Evolutionary conservation across 2,113 vertebrate genomes (phyloP).

Genomic region (Litocranius walleri): DNA sequence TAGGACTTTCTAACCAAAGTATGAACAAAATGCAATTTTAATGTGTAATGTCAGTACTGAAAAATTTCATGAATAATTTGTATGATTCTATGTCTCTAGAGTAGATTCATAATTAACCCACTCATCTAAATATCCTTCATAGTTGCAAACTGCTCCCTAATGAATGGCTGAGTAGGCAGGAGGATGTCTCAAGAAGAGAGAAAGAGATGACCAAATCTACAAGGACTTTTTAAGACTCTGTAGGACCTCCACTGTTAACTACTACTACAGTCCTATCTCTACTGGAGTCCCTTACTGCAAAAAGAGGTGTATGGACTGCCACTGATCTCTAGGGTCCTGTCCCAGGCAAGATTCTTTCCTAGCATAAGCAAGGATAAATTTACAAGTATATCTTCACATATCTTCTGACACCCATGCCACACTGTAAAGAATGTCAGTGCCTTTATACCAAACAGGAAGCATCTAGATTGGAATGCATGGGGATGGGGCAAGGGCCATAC

Average conservation of each 20-base stretch:
- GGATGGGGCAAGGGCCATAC: background rate
- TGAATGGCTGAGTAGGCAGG: background rate
- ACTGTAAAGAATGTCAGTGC: background rate
- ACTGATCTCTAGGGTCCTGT: background rate
- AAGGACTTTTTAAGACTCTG: background rate
- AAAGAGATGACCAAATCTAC: background rate
- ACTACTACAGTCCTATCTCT: background rate
- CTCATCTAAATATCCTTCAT: background rate
- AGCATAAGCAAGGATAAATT: background rate
- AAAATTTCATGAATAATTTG: conserved; percentile 27
- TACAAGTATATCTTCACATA: background rate
- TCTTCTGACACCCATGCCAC: background rate
- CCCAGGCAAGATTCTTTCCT: background rate
- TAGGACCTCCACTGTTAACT: background rate
- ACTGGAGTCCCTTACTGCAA: background rate
- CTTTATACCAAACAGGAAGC: conserved; percentile 3
- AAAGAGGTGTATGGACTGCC: background rate
- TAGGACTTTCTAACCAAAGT: background rate
- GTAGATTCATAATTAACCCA: conserved; percentile 22
- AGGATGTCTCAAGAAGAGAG: background rate
- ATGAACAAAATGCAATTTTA: conserved; percentile 35
- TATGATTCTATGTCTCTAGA: background rate
- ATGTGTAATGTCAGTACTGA: conserved; percentile 14
- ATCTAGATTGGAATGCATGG: background rate
- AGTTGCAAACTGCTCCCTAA: background rate